Evolutionary conservation across 2,888 invertebrate species (phyloP).

Genomic region (Rotaria socialis): DNA sequence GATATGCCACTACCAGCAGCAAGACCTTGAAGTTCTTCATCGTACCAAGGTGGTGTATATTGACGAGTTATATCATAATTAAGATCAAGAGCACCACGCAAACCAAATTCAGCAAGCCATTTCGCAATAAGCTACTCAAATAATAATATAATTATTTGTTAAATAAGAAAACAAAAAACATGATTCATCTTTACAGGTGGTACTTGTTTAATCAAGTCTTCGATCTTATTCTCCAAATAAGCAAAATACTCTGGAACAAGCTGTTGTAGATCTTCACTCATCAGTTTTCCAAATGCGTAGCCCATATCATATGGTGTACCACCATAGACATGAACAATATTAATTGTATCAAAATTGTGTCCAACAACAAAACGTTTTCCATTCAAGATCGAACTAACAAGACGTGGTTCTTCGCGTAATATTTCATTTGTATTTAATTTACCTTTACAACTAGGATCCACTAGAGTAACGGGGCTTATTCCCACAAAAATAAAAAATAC

Average conservation of each 20-base stretch:
- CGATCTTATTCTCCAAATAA: too few species aligned
- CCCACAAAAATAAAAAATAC: not conserved
- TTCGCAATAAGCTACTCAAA: not conserved
- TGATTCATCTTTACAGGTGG: too few species aligned
- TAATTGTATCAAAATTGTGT: not conserved
- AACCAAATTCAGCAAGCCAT: not conserved
- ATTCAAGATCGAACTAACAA: not conserved
- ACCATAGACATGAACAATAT: not conserved
- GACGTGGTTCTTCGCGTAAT: not conserved
- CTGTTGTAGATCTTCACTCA: too few species aligned
- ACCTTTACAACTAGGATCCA: not conserved
- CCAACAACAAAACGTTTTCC: not conserved
- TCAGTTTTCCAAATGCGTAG: not conserved
- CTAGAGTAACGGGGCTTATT: not conserved
- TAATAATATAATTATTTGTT: too few species aligned
- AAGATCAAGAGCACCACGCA: not conserved
- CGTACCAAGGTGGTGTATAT: not conserved
- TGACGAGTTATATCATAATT: not conserved
- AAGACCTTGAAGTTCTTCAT: constrained; percentile 6
- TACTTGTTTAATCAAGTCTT: too few species aligned
- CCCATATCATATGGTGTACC: not conserved
- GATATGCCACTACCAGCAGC: not conserved
- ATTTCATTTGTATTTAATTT: not conserved
- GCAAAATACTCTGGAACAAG: too few species aligned
- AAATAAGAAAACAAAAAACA: too few species aligned